A percentile compares a stretch with the other conserved stretches of the same genome.
Conservation (phyloP, 2,113 vertebrate species). For the Oreochromis niloticus region DNA sequence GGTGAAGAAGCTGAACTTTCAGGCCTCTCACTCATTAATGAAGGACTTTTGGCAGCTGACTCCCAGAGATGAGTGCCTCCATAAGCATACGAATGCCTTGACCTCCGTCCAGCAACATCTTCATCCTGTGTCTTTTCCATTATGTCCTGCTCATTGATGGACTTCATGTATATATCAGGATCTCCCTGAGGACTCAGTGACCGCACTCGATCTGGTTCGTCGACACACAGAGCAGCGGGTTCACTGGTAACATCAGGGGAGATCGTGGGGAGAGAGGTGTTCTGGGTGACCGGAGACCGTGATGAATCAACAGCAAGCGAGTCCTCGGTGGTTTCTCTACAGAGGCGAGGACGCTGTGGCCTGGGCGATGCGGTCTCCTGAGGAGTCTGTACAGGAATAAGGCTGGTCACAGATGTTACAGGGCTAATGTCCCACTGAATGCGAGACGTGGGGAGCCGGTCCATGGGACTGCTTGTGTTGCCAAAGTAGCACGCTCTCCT, state of each 20-base stretch:
- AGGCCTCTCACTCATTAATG: background rate
- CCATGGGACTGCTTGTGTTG: conserved; percentile 75
- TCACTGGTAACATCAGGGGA: conserved; percentile 34
- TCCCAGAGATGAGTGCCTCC: conserved; percentile 22
- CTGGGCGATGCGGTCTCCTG: conserved; percentile 10
- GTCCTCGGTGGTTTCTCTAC: conserved; percentile 11
- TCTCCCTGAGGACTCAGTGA: conserved; percentile 29
- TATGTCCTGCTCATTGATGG: conserved; percentile 32
- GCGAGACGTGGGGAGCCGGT: conserved; percentile 36
- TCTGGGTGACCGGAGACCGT: conserved; percentile 58
- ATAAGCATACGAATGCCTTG: conserved; percentile 25
- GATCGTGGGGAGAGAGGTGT: conserved; percentile 58
- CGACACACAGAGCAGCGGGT: conserved; percentile 1
- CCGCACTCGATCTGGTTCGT: conserved; percentile 3
- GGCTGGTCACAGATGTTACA: conserved; percentile 63
- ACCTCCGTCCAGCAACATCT: background rate
- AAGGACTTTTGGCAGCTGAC: conserved; percentile 2
- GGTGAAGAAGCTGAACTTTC: conserved; percentile 13
- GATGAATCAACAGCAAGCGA: conserved; percentile 34
- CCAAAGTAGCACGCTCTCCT: conserved; percentile 75
- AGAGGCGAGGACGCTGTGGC: background rate
- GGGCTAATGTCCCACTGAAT: conserved; percentile 78
- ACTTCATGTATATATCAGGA: conserved; percentile 5
- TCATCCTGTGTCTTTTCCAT: background rate
- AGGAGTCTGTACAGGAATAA: conserved; percentile 52